Evolutionary conservation across 2,888 invertebrate genomes (phyloP).

Genomic region (Scaptomyza cyrtandrae): DNA sequence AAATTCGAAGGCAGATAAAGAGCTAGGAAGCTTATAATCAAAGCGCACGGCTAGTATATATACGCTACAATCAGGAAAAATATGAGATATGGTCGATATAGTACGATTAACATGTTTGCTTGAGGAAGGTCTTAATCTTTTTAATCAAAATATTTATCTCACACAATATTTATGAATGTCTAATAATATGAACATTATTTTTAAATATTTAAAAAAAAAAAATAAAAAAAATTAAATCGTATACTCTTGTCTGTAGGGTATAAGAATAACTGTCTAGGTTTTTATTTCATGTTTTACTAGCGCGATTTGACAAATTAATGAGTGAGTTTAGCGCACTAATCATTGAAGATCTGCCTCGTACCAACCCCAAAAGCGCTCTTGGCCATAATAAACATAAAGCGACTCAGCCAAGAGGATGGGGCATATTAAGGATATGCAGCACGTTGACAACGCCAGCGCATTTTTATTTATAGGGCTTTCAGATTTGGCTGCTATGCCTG

Average conservation of each 20-base stretch:
- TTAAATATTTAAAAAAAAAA: not conserved
- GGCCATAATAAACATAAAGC: slow-evolving; percentile 62
- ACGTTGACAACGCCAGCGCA: slow-evolving; percentile 61
- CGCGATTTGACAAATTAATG: slow-evolving; percentile 79
- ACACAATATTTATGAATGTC: too few species aligned
- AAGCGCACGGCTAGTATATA: not conserved
- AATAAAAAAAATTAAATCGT: not conserved
- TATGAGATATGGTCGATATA: too few species aligned
- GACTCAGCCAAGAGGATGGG: slow-evolving; percentile 29
- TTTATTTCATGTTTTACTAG: slow-evolving; percentile 43
- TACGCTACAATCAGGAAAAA: not conserved
- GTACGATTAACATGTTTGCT: too few species aligned
- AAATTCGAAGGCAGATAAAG: slow-evolving; percentile 54
- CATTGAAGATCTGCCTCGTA: slow-evolving; percentile 58
- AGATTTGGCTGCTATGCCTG: slow-evolving; percentile 12
- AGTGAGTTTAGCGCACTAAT: slow-evolving; percentile 79
- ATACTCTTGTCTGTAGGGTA: slow-evolving; percentile 2
- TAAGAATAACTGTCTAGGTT: slow-evolving; percentile 1
- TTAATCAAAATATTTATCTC: too few species aligned
- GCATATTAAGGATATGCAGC: slow-evolving; percentile 51
- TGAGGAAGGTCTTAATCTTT: too few species aligned
- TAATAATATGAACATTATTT: too few species aligned
- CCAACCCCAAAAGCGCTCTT: slow-evolving; percentile 41
- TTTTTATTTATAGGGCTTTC: slow-evolving; percentile 41
- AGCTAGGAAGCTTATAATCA: not conserved